Evolutionary conservation across 1,140 invertebrate species (phyloP).

Genomic region (Lithobius niger): DNA sequence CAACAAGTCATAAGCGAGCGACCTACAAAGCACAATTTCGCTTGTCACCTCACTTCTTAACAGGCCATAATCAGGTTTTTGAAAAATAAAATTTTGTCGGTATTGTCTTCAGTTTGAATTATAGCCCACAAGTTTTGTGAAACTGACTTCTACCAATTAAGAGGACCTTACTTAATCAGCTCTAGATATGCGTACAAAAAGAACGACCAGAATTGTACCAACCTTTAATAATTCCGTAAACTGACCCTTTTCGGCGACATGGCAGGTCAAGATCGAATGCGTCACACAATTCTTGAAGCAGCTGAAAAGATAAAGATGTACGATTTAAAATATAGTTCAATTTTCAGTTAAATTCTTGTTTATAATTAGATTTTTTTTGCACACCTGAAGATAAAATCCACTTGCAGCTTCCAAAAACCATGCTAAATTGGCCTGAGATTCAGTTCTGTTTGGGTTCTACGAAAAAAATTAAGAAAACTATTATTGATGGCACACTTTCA

Average conservation of each 20-base stretch:
- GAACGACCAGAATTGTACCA: background rate
- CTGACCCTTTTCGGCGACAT: slow-evolving; percentile 43
- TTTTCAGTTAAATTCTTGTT: slow-evolving; percentile 5
- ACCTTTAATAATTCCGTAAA: slow-evolving; percentile 36
- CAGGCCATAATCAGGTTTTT: too few species aligned
- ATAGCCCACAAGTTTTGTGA: too few species aligned
- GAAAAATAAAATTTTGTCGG: too few species aligned
- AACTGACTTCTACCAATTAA: too few species aligned
- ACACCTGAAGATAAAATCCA: slow-evolving; percentile 58
- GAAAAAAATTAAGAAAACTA: slow-evolving; percentile 22
- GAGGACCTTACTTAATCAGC: too few species aligned
- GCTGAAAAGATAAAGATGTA: slow-evolving; percentile 30
- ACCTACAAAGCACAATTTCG: too few species aligned
- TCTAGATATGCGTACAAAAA: too few species aligned
- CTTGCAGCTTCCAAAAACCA: slow-evolving; percentile 67
- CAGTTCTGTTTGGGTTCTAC: slow-evolving; percentile 51
- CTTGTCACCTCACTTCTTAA: too few species aligned
- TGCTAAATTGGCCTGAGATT: slow-evolving; percentile 56
- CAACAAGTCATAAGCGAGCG: too few species aligned
- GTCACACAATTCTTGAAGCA: slow-evolving; percentile 66
- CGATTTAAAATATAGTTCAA: background rate
- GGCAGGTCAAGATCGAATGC: slow-evolving; percentile 65
- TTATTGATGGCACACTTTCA: too few species aligned
- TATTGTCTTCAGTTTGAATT: too few species aligned
- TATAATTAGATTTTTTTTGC: slow-evolving; percentile 3